Evolutionary conservation across 2,113 vertebrate genomes (phyloP), one percentile per base, ranked within the genome.

Genomic region (Siniperca chuatsi): DNA sequence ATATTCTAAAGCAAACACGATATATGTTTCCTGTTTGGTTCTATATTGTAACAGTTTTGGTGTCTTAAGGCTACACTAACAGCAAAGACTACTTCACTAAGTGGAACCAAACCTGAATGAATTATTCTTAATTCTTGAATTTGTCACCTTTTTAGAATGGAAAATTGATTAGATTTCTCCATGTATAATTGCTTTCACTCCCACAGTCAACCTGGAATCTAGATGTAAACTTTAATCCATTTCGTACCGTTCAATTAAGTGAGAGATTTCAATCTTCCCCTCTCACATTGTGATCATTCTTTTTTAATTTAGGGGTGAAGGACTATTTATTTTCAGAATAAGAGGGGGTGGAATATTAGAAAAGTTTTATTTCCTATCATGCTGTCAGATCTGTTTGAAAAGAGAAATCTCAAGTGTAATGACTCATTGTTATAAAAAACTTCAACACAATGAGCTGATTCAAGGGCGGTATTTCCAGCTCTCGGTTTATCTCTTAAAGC

Each of bases 131-230:
- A 83, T 86, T 52, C 75, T 58, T 78, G 79, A 73, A 84, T 89
- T 82, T 86, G 72, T 81, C 71, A 60, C 64, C 61, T 87, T 77
- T 86, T 55, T 66, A 69, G 37, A 82, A 72, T 8, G 67, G 67
- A 79, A 83, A 73, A 83, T 83, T 76, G 76, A 91, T 91, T 83
- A 73, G 48, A 85, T 81, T 58, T 48, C 50, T 66, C 60, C 54
- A 29, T 0, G 55, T 86, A 52, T 85, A 90, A 91, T 88, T 90
- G 83, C 72, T 84, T 88, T 89, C 64, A 69, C 75, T 73, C 65
- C 16, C 66, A 66, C 42, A 70, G 54, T 86, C 74, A 80, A 84
- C 46, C 66, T 55, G 44, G 72, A 86, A 74, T 77, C 55, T 68
- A 16, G 48, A 81, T 58, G 50, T 85, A 78, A 79, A 87, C 74